These are phyloP conservation scores for Drosophila algonquin DNA, from an alignment of 2,888 invertebrate genomes.

Conservation along the genomic window DNA sequence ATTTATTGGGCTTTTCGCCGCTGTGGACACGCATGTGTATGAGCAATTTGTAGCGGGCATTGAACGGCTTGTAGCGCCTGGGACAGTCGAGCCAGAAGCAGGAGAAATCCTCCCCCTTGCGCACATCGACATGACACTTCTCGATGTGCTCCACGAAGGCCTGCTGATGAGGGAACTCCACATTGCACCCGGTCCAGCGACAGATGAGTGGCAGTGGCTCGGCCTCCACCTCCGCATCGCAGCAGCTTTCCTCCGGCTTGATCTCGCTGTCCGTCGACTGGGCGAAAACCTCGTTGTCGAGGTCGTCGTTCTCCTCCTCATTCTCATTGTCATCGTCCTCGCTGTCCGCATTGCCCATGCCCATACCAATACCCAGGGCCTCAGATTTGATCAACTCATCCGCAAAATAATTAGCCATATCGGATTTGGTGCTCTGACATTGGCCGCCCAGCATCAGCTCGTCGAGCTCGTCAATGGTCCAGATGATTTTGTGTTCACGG, in stretches of 20 bases:
- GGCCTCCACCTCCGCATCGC: conserved; percentile 17
- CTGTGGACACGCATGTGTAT: conserved; percentile 96
- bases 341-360: conserved; percentile 29
- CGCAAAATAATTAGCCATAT: conserved; percentile 9
- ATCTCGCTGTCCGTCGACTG: conserved; percentile 26
- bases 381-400: conserved; percentile 27
- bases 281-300: conserved; percentile 59
- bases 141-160: conserved; percentile 93
- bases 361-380: background rate
- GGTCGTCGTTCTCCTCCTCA: conserved; percentile 53
- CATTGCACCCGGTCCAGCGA: conserved; percentile 94
- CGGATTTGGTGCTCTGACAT: conserved; percentile 4
- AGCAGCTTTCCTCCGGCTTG: conserved; percentile 15
- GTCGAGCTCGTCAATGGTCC: conserved; percentile 82
- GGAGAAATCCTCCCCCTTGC: conserved; percentile 94
- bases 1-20: conserved; percentile 98
- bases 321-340: conserved; percentile 58
- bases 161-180: conserved; percentile 91
- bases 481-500: conserved; percentile 83
- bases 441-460: conserved; percentile 67
- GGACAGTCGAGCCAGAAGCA: conserved; percentile 98
- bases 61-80: conserved; percentile 93
- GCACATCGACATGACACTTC: conserved; percentile 93
- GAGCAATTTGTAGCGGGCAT: conserved; percentile 98
- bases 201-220: conserved; percentile 85